A percentile compares a stretch with the other conserved stretches of the same genome.
phyloP scores from a whole-genome alignment of 2,797 vertebrate species.

The Smutsia temminckii region DNA sequence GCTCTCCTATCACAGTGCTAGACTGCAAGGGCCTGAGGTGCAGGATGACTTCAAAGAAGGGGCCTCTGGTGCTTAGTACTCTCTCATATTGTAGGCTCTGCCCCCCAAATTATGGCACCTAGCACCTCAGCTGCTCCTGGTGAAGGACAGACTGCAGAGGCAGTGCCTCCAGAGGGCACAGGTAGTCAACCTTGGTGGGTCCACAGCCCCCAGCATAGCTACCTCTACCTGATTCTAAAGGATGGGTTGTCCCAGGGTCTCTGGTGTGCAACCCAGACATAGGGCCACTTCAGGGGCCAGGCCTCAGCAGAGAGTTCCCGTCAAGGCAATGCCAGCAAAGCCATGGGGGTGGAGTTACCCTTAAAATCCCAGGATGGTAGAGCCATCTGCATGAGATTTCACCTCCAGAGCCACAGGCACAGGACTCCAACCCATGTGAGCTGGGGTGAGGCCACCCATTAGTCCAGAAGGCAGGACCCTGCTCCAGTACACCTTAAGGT shows the following conservation, averaged over 20 bases:
- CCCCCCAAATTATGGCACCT: background rate
- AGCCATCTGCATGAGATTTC: background rate
- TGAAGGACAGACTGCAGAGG: background rate
- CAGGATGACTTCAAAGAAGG: slow-evolving; percentile 17
- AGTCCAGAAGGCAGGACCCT: background rate
- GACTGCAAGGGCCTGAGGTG: background rate
- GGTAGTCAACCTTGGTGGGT: background rate
- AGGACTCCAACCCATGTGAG: background rate
- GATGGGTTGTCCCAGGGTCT: background rate
- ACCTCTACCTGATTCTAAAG: background rate
- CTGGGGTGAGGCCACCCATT: background rate
- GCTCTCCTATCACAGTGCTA: background rate
- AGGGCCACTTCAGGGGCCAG: background rate
- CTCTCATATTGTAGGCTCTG: background rate
- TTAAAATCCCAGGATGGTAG: background rate
- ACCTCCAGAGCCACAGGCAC: background rate
- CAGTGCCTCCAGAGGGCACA: background rate
- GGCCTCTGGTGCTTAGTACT: background rate
- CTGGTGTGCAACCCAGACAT: background rate
- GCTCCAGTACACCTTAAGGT: background rate
- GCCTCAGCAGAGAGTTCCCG: background rate
- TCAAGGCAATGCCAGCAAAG: background rate
- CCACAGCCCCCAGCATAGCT: background rate
- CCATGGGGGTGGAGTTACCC: background rate
- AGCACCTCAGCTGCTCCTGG: too few relatives aligned